Conservation (phyloP, 2,888 invertebrate genomes). For the Amphipoea oculea region DNA sequence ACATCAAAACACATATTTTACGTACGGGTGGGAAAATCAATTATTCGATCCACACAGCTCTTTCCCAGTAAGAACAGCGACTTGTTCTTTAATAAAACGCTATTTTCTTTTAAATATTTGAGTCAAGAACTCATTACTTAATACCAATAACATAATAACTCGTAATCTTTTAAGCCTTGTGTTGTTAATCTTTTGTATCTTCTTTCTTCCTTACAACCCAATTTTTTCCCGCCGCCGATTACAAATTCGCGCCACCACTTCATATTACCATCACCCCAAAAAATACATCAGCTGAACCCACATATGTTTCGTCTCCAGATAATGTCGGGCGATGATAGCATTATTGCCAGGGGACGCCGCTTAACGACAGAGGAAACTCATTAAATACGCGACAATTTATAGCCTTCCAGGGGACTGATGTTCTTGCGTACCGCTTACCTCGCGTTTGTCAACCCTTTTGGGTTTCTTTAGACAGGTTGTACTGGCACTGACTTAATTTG, state of each 20-base stretch:
- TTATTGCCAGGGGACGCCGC: constrained; percentile 83
- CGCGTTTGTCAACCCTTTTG: constrained; percentile 50
- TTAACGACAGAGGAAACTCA: constrained; percentile 88
- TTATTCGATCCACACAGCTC: neutral
- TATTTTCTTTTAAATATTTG: neutral
- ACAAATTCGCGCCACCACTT: constrained; percentile 52
- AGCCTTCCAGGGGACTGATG: constrained; percentile 76
- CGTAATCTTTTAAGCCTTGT: neutral
- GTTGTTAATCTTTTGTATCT: neutral
- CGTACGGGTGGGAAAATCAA: neutral
- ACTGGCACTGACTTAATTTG: constrained; percentile 52
- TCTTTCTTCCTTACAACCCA: neutral
- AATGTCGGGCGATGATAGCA: constrained; percentile 85
- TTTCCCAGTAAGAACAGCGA: neutral
- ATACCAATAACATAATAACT: too few species aligned
- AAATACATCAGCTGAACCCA: constrained; percentile 66
- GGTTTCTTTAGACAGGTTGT: constrained; percentile 44
- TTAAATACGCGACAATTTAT: constrained; percentile 88
- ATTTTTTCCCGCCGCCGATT: constrained; percentile 13
- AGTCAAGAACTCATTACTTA: neutral
- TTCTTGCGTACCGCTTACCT: constrained; percentile 61
- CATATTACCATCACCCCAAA: constrained; percentile 52
- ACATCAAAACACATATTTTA: neutral
- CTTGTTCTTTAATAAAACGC: neutral
- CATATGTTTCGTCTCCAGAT: constrained; percentile 81